Evolutionary conservation across 2,888 invertebrate species (phyloP).

Genomic region (Sinotaia quadrata): DNA sequence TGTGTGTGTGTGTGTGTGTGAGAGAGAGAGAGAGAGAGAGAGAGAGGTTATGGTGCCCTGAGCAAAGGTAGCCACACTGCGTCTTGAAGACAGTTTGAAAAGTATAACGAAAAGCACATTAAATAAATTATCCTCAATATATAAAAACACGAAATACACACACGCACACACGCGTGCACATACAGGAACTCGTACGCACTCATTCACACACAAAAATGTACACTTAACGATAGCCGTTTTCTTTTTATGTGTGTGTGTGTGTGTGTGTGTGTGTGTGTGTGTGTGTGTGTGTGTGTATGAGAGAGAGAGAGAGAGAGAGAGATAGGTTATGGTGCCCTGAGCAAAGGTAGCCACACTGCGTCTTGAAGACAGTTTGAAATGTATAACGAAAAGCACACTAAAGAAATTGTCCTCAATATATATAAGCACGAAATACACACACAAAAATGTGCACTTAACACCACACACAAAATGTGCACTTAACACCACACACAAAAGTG

Average conservation of each 20-base stretch:
- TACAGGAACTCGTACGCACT: not conserved
- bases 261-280: slow-evolving; percentile 5
- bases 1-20: slow-evolving; percentile 1
- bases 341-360: not conserved
- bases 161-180: not conserved
- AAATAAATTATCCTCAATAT: too few relatives aligned
- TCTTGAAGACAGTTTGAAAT: not conserved
- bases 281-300: slow-evolving; percentile 3
- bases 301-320: slow-evolving; percentile 12
- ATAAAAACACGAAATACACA: not conserved
- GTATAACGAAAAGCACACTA: too few relatives aligned
- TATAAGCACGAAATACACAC: not conserved
- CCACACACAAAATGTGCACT: not conserved
- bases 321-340: not conserved
- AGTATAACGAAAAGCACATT: too few relatives aligned
- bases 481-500: not conserved
- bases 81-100: not conserved
- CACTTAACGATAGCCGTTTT: too few relatives aligned
- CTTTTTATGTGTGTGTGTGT: slow-evolving; percentile 11
- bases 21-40: slow-evolving; percentile 12
- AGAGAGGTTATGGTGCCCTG: not conserved
- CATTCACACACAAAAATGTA: not conserved
- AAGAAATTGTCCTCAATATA: too few relatives aligned
- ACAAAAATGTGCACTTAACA: not conserved
- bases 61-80: not conserved